phyloP scores from a whole-genome alignment of 2,113 vertebrate genomes.

The Engraulis encrasicolus region DNA sequence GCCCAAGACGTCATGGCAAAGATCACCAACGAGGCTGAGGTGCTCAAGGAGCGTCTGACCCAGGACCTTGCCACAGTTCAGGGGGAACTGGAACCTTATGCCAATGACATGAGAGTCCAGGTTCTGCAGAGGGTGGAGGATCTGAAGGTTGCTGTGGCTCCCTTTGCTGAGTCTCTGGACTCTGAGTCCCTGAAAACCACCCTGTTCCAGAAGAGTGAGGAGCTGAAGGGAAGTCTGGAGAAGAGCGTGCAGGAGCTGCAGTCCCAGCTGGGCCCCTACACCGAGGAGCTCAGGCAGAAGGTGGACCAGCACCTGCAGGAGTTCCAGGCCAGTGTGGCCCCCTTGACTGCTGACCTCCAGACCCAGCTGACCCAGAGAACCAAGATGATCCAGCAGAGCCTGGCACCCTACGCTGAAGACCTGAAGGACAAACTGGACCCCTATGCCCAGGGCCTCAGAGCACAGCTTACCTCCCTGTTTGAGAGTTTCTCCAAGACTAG shows the following conservation, averaged over 20 bases:
- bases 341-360: slow-evolving; percentile 64
- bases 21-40: slow-evolving; percentile 57
- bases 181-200: slow-evolving; percentile 51
- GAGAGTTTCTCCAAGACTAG: slow-evolving; percentile 54
- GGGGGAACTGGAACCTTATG: slow-evolving; percentile 51
- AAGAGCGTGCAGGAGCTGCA: slow-evolving; percentile 49
- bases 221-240: slow-evolving; percentile 55
- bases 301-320: slow-evolving; percentile 60
- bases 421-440: slow-evolving; percentile 54
- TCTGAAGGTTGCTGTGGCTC: slow-evolving; percentile 66
- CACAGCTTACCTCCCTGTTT: slow-evolving; percentile 53
- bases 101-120: slow-evolving; percentile 64
- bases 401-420: slow-evolving; percentile 57
- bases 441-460: slow-evolving; percentile 58
- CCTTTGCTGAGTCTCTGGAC: slow-evolving; percentile 57
- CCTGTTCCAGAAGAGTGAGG: slow-evolving; percentile 52
- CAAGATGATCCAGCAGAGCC: slow-evolving; percentile 62
- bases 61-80: slow-evolving; percentile 47
- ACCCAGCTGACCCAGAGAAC: slow-evolving; percentile 49
- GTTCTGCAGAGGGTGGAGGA: slow-evolving; percentile 79
- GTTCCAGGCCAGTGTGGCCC: slow-evolving; percentile 64
- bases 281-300: slow-evolving; percentile 57
- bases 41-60: slow-evolving; percentile 57
- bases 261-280: slow-evolving; percentile 58
- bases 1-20: slow-evolving; percentile 45